Base-by-base conservation (phyloP, 2,888 invertebrate genomes). In the Ephialtes manifestator region DNA sequence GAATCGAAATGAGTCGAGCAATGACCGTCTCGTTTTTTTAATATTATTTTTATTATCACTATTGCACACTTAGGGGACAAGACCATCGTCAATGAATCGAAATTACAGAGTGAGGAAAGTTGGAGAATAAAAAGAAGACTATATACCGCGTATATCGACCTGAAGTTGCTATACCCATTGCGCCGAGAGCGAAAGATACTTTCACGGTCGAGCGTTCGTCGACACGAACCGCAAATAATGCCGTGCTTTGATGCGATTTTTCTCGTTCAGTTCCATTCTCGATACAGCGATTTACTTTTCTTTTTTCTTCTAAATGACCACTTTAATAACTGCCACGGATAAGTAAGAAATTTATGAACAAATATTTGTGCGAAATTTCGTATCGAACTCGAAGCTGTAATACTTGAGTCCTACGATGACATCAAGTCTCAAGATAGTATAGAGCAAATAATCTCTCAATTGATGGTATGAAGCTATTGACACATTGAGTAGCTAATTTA, bases 141-240 rank as follows among this genome's bases (percentile, higher is more conserved):
- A 35, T 48, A 75, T 15, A 31, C 8, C 60, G n/a, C 28, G 63
- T 48, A 75, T 72, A 72, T 72, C 75, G 75, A 75, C 13, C 75
- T 60, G 43, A 31, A n/a, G 74, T 74, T 60, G 58, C 28, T 74
- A 39, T 65, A 60, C 24, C 46, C 46, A 31, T 31, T 63, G 10
- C 18, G 15, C 48, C 35, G 51, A 63, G 75, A 63, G 46, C 46
- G 68, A 68, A 63, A 68, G 48, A 68, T 63, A 74, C 75, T 75
- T 75, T 75, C 63, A 75, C 63, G 75, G 75, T 75, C 75, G 75
- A 75, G 48, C 48, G 75, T 75, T 75, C 63, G 63, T 63, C 63
- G 51, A 51, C 60, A 60, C 74, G 60, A 74, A 75, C 48, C 63
- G 75, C 75, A 75, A 63, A 51, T 48, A 48, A 51, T 63, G 13